A percentile compares a stretch with the other conserved stretches of the same genome.
These are phyloP conservation scores for Bos javanicus DNA, from an alignment of 2,113 vertebrate genomes.

Conservation along the genomic window DNA sequence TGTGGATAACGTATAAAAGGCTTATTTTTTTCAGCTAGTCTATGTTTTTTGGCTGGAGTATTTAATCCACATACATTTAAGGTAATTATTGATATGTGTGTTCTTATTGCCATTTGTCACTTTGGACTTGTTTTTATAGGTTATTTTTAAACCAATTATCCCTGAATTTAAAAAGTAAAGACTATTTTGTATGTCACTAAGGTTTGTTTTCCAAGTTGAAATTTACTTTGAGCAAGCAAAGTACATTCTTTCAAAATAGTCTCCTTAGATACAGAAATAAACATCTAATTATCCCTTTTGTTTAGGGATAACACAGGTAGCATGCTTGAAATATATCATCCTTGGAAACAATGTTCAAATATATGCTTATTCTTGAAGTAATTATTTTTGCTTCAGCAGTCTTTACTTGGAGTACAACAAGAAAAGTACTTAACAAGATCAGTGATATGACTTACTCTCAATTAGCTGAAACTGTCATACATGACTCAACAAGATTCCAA, in stretches of 20 bases:
- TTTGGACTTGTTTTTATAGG: not conserved
- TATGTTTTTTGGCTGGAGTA: not conserved
- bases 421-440: not conserved
- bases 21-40: not conserved
- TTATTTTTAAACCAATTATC: not conserved
- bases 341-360: not conserved
- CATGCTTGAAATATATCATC: not conserved
- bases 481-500: not conserved
- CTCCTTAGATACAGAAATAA: not conserved
- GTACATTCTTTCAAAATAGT: not conserved
- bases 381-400: not conserved
- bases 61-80: not conserved
- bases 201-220: not conserved
- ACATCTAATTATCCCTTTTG: not conserved
- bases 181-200: not conserved
- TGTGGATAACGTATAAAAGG: not conserved
- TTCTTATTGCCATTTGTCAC: not conserved
- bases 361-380: not conserved
- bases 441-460: not conserved
- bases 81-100: not conserved
- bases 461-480: not conserved
- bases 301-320: not conserved
- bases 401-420: not conserved
- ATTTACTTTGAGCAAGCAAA: not conserved
- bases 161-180: not conserved